Evolutionary conservation across 2,797 vertebrate species (phyloP).

Genomic region (Phataginus tricuspis): DNA sequence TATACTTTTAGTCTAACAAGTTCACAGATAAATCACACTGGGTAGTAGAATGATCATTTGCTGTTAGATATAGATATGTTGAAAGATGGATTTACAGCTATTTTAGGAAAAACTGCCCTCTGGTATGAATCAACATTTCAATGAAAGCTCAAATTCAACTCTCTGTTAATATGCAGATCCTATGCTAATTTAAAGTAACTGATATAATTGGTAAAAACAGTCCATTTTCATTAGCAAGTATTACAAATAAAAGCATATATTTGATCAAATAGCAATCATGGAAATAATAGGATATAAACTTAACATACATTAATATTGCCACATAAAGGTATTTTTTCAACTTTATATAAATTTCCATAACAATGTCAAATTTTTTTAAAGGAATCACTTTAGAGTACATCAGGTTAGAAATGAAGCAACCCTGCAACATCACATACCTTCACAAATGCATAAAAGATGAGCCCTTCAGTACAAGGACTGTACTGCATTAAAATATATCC

Average conservation of each 20-base stretch:
- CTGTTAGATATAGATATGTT: neutral
- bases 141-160: neutral
- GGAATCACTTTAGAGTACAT: neutral
- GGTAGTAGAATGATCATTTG: neutral
- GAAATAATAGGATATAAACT: conserved; percentile 40
- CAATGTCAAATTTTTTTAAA: neutral
- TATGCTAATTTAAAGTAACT: neutral
- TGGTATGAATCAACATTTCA: neutral
- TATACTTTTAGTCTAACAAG: neutral
- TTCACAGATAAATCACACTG: neutral
- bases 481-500: neutral
- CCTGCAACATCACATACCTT: neutral
- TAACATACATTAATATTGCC: neutral
- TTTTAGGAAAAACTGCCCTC: neutral
- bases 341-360: neutral
- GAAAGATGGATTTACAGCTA: neutral
- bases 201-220: neutral
- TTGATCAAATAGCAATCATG: conserved; percentile 15
- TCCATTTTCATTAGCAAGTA: conserved; percentile 70
- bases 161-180: neutral
- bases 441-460: neutral
- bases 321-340: neutral
- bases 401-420: neutral
- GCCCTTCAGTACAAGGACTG: neutral
- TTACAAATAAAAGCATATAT: conserved; percentile 50